phyloP scores from a whole-genome alignment of 2,113 vertebrate species.

The Fulica atra region DNA sequence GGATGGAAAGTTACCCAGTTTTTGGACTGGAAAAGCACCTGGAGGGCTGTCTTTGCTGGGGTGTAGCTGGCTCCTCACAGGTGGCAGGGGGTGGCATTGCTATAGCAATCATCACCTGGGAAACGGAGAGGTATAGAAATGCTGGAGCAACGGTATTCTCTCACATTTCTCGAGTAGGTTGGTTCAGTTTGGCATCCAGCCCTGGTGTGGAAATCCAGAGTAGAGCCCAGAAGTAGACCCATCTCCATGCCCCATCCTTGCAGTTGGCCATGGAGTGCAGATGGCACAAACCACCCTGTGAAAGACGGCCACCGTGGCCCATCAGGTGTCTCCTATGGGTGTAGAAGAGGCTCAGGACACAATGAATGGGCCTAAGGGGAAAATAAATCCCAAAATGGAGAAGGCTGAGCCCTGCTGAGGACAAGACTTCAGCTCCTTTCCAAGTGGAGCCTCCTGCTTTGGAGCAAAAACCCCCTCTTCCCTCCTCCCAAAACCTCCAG shows the following conservation, averaged over 20 bases:
- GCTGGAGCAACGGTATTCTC: not conserved
- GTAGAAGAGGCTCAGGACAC: not conserved
- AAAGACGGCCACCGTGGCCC: not conserved
- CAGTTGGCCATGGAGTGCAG: too few relatives aligned
- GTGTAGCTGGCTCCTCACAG: not conserved
- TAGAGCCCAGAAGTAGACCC: not conserved
- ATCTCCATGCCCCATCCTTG: not conserved
- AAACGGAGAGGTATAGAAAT: not conserved
- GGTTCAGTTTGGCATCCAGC: not conserved
- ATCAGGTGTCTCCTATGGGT: not conserved
- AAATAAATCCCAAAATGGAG: not conserved
- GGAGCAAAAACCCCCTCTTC: not conserved
- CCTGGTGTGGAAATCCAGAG: not conserved
- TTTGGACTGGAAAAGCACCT: not conserved
- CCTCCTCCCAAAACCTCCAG: not conserved
- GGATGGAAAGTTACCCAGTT: not conserved
- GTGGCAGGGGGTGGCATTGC: not conserved
- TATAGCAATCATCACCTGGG: constrained; percentile 22
- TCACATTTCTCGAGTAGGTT: not conserved
- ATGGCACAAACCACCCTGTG: not conserved
- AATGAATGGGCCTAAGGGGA: not conserved
- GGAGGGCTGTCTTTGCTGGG: not conserved
- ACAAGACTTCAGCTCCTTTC: not conserved
- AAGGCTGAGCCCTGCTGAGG: not conserved
- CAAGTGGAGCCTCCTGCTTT: not conserved